Percentiles rank a stretch among this genome's conserved stretches.
Evolutionary conservation across 2,113 vertebrate species (phyloP).

Genomic region (Odocoileus hemionus): DNA sequence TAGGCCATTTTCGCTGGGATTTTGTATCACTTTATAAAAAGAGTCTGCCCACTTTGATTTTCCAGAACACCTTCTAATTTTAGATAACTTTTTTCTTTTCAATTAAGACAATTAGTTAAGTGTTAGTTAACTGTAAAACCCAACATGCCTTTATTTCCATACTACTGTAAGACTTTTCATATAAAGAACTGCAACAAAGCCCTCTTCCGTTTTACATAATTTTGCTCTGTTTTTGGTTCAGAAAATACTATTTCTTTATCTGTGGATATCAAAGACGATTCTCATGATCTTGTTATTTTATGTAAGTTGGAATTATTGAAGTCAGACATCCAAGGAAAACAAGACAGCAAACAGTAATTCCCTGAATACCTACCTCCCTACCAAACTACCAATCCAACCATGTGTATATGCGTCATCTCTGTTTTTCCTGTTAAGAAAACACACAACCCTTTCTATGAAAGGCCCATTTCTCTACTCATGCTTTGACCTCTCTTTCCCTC

Average conservation of each 20-base stretch:
- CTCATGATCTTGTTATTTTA: background rate
- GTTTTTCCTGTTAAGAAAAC: background rate
- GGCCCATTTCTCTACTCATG: background rate
- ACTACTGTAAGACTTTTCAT: background rate
- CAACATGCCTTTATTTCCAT: background rate
- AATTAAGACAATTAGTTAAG: background rate
- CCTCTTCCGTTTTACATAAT: background rate
- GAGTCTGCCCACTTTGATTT: background rate
- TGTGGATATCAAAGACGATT: background rate
- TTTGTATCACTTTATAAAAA: background rate
- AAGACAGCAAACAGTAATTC: background rate
- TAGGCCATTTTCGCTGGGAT: background rate
- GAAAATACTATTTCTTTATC: background rate
- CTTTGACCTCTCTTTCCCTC: background rate
- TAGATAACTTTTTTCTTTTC: background rate
- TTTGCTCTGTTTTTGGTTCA: background rate
- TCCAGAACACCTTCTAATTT: background rate
- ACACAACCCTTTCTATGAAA: background rate
- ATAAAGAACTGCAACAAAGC: background rate
- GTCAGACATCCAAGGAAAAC: background rate
- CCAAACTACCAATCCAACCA: background rate
- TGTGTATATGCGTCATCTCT: fast-evolving
- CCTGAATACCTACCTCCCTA: background rate
- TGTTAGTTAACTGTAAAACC: background rate
- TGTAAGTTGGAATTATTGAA: background rate